Evolutionary conservation across 2,888 invertebrate species (phyloP).

Genomic region (Allygus modestus): DNA sequence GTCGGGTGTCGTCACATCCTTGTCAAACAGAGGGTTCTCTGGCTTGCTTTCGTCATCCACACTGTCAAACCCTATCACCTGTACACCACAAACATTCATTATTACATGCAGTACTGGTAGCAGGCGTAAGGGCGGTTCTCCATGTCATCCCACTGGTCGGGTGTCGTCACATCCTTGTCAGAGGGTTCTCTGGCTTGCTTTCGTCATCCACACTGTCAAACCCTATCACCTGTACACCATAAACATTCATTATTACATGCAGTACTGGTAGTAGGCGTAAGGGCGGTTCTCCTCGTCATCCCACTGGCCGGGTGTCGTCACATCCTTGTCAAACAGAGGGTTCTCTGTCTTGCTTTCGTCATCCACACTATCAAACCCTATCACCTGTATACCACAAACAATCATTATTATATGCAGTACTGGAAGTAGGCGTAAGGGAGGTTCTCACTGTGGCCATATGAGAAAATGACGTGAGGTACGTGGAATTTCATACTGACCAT

Average conservation of each 20-base stretch:
- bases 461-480: constrained; percentile 48
- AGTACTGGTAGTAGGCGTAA: constrained; percentile 98
- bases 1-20: constrained; percentile 87
- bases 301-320: constrained; percentile 90
- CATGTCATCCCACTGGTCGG: constrained; percentile 90
- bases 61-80: constrained; percentile 98
- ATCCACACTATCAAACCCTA: constrained; percentile 99
- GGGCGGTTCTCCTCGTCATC: constrained; percentile 96
- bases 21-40: constrained; percentile 94
- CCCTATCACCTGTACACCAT: constrained; percentile 87
- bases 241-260: constrained; percentile 85
- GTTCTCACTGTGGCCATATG: constrained; percentile 85
- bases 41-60: constrained; percentile 99
- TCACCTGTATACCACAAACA: constrained; percentile 80
- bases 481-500: too few species aligned
- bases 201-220: constrained; percentile 99
- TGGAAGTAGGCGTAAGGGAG: constrained; percentile 99
- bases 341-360: constrained; percentile 99
- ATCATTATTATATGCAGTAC: constrained; percentile 95
- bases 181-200: constrained; percentile 97
- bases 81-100: constrained; percentile 70
- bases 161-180: constrained; percentile 89
- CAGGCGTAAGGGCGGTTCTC: constrained; percentile 99
- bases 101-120: constrained; percentile 98
- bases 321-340: constrained; percentile 90